These are phyloP conservation scores for Sogatella furcifera DNA, from an alignment of 1,140 invertebrate genomes.

Conservation along the genomic window DNA sequence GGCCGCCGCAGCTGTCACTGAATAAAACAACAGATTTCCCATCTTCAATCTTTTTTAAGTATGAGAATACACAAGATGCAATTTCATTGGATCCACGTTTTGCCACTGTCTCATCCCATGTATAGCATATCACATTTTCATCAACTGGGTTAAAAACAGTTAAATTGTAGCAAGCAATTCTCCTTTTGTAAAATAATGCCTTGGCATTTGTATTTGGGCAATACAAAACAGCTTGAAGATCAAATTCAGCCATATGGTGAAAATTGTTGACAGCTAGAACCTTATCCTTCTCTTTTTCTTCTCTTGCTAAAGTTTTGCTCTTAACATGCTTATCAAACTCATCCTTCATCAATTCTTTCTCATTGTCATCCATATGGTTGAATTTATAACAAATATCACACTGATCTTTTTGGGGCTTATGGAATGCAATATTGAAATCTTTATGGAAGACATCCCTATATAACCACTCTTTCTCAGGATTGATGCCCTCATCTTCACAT, in stretches of 20 bases:
- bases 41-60: constrained; percentile 19
- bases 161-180: constrained; percentile 34
- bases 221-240: constrained; percentile 33
- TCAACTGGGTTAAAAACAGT: constrained; percentile 33
- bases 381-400: constrained; percentile 22
- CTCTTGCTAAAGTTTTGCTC: constrained; percentile 21
- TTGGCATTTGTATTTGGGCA: constrained; percentile 29
- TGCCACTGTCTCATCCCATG: constrained; percentile 33
- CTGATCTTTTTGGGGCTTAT: constrained; percentile 18
- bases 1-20: constrained; percentile 28
- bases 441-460: too few relatives aligned
- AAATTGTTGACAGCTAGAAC: constrained; percentile 16
- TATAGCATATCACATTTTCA: constrained; percentile 28
- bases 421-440: not conserved
- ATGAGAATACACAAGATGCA: constrained; percentile 28
- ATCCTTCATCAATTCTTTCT: constrained; percentile 16
- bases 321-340: constrained; percentile 19
- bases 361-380: constrained; percentile 14
- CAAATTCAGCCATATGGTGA: constrained; percentile 24
- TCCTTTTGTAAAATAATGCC: constrained; percentile 35
- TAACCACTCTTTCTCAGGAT: too few relatives aligned
- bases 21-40: constrained; percentile 6
- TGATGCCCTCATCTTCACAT: too few relatives aligned
- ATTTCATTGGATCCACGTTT: constrained; percentile 32
- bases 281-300: constrained; percentile 25